Conservation (phyloP, 2,113 vertebrate species). For the Phylloscopus trochilus region DNA sequence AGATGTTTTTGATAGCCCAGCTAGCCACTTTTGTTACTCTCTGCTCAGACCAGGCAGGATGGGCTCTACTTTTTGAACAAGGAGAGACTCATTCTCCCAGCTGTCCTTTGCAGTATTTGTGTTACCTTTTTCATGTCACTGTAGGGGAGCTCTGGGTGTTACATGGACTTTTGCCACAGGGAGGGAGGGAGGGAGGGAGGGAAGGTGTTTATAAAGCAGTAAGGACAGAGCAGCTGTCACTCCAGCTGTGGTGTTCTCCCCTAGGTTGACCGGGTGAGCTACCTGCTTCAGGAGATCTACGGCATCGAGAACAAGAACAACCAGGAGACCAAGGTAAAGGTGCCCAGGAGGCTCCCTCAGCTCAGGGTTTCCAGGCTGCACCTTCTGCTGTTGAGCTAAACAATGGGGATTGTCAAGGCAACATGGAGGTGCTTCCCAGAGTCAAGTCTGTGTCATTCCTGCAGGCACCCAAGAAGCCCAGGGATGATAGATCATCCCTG, state of each 20-base stretch:
- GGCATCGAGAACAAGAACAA: conserved; percentile 99
- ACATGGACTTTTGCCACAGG: not conserved
- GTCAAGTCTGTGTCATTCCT: not conserved
- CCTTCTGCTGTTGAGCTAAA: not conserved
- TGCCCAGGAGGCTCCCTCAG: not conserved
- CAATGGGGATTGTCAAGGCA: not conserved
- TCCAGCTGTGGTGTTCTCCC: not conserved
- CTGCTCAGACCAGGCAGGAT: not conserved
- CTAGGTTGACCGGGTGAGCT: conserved; percentile 97
- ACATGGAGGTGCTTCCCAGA: not conserved
- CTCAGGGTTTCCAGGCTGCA: not conserved
- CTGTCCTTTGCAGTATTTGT: not conserved
- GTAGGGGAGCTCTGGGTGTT: not conserved
- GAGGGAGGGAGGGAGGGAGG: not conserved
- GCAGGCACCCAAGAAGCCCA: not conserved
- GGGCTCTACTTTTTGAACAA: not conserved
- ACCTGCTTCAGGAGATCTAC: conserved; percentile 97
- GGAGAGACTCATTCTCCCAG: not conserved
- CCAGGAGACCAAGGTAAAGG: conserved; percentile 93
- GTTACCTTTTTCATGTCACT: not conserved
- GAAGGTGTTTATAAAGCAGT: not conserved
- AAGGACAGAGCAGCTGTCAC: not conserved
- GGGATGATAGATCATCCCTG: not conserved
- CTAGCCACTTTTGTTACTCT: not conserved
- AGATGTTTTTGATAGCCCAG: not conserved